These are phyloP conservation scores for Ecliptopera silaceata DNA, from an alignment of 2,888 invertebrate genomes.

Conservation along the genomic window DNA sequence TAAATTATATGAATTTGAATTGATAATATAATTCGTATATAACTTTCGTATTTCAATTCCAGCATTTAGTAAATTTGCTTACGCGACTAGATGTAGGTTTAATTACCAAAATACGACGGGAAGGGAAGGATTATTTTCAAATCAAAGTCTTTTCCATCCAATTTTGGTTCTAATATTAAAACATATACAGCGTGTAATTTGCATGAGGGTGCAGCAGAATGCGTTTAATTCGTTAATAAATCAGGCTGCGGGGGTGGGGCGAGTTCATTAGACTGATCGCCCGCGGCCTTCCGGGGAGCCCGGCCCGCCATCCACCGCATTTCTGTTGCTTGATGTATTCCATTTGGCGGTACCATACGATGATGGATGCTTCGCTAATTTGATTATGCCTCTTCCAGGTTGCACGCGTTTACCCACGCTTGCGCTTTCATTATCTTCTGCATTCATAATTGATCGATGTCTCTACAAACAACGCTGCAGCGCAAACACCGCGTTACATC, in stretches of 20 bases:
- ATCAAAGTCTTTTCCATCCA: conserved; percentile 28
- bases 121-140: conserved; percentile 7
- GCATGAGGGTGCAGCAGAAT: conserved; percentile 77
- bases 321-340: conserved; percentile 70
- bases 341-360: conserved; percentile 63
- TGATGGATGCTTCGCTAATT: conserved; percentile 63
- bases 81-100: neutral
- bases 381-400: conserved; percentile 38
- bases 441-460: conserved; percentile 26
- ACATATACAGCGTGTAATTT: conserved; percentile 47
- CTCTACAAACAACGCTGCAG: conserved; percentile 11
- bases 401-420: conserved; percentile 10
- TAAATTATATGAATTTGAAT: no score
- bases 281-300: conserved; percentile 75
- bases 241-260: conserved; percentile 75
- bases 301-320: conserved; percentile 59
- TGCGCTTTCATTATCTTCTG: conserved; percentile 23
- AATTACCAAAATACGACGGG: conserved; percentile 8
- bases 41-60: no score
- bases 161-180: conserved; percentile 38
- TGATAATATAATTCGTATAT: no score
- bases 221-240: conserved; percentile 83
- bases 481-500: conserved; percentile 31
- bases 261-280: conserved; percentile 81
- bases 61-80: neutral